Base-by-base conservation (phyloP, 2,113 vertebrate species). In the Aegypius monachus region DNA sequence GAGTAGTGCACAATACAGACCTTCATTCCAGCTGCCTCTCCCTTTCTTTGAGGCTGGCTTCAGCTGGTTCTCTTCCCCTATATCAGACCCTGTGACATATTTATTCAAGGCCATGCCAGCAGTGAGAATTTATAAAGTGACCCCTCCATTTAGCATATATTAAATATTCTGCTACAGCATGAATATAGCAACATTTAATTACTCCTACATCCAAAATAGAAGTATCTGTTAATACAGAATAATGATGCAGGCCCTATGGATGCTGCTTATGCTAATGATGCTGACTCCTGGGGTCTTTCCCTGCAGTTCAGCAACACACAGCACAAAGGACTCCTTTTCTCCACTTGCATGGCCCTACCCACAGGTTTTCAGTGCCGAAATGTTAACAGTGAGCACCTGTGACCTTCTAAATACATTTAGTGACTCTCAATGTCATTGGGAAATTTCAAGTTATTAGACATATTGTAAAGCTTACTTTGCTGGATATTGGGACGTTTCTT, bases 371-470 rank as follows among this genome's bases (percentile, higher is more conserved):
- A 43, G 26, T 89, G 40, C 43, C 38, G 2, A 43, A 67, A 95
- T 68, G 65, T 63, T 79, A 88, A 56, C 47, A 67, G 55, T 27
- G 50, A 78, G 68, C 32, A 81, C 81, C 52, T 93, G 83, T 81
- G 86, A 86, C 89, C 86, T 61, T 78, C 93, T 94, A 65, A 52
- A 34, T 34, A 19, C 61, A 22, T 81, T 88, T 90, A 95, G 70
- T 78, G 26, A 63, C 65, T 95, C 85, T 42, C 86, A 91, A 81
- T 85, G 67, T 82, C 88, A 82, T 59, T 82, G 86, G 90, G 40
- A 98, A 92, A 93, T 84, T 91, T 77, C 38, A 77, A 62, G 70
- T 80, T 79, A 19, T 66, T 86, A 91, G 47, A 47, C 34, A 23
- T 63, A 77, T 48, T 26, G 55, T 72, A 79, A 81, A 84, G 55